Base-by-base conservation (phyloP, 2,797 vertebrate genomes). In the Acanthurus tractus region DNA sequence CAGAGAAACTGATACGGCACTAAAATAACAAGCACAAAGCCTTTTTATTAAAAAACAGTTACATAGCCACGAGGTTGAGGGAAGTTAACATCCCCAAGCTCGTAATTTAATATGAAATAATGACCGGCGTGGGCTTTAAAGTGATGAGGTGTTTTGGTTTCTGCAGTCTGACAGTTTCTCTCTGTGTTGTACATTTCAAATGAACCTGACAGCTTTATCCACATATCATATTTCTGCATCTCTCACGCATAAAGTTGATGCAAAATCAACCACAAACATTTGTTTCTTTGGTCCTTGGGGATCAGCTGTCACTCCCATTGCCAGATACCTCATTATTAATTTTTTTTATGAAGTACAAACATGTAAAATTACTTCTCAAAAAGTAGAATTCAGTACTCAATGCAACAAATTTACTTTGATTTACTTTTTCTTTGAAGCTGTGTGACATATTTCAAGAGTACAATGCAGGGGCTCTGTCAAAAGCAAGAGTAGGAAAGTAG, bases 1-100 rank as follows among this genome's bases (percentile, higher is more conserved):
- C 59, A 14, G 54, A 81, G 72, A 88, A 76, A 86, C 65, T 9
- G 22, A 89, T 52, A 74, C 49, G 0, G 4, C 52, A 12, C 54
- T 66, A 67, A 65, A 73, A 72, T 40, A 70, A 78, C 66, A 52
- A 62, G 15, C 55, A 56, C 72, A 68, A 57, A 23, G 42, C 6
- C 70, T 71, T 63, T 50, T 74, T 62, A 68, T 52, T 58, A 9
- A 20, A 59, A 29, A 67, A 5, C 36, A 25, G 57, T 64, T 61
- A 64, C 48, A 75, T 68, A 59, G 78, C 65, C 70, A 79, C 2
- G 6, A 70, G 69, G 67, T 17, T 57, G 61, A 85, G 53, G 57
- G 38, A 44, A 2, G 17, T 74, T 76, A 62, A 42, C 69, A 58
- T 58, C 46, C 61, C 34, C 1, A 5, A 69, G 36, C 62, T 70